Evolutionary conservation across 2,113 vertebrate genomes (phyloP).

Genomic region (Carassius auratus): DNA sequence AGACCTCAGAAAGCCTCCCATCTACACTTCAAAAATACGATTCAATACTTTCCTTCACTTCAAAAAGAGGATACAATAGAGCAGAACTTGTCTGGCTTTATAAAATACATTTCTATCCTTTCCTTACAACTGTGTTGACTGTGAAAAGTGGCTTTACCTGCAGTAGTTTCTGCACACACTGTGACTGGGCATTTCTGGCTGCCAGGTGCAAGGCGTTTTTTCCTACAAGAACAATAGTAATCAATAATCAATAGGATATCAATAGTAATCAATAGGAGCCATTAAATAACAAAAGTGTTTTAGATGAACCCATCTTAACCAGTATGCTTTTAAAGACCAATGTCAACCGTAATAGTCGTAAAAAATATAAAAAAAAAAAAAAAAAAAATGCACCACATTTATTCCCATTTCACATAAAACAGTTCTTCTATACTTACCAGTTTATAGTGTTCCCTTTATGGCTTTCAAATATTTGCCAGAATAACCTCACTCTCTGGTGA

Average conservation of each 20-base stretch:
- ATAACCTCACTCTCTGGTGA: neutral
- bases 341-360: neutral
- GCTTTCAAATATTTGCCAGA: neutral
- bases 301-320: neutral
- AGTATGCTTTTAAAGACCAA: neutral
- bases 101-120: neutral
- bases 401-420: neutral
- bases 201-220: constrained; percentile 92
- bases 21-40: neutral
- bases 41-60: neutral
- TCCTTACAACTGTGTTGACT: neutral
- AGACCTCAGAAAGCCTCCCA: neutral
- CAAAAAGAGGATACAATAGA: constrained; percentile 6
- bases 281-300: neutral
- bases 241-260: neutral
- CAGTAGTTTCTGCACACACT: constrained; percentile 92
- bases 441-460: too few species aligned
- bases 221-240: constrained; percentile 73
- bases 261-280: neutral
- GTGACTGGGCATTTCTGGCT: constrained; percentile 88
- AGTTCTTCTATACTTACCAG: neutral
- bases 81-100: neutral
- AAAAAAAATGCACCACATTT: neutral
- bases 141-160: constrained; percentile 79
- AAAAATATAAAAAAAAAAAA: too few species aligned